phyloP scores from a whole-genome alignment of 2,888 invertebrate genomes.

The Cyrtodaria siliqua region DNA sequence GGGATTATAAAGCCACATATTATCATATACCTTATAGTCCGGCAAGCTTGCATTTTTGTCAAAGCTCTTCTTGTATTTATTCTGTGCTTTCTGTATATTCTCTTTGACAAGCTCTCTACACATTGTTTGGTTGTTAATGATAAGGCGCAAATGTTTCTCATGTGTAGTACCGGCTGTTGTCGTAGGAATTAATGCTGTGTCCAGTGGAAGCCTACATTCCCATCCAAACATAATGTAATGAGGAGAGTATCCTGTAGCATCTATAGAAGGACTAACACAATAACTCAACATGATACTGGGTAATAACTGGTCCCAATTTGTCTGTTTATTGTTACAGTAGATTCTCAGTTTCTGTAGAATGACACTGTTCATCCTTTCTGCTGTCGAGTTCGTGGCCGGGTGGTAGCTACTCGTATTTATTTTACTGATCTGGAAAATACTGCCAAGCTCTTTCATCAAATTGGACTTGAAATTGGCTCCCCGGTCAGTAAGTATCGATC shows the following conservation, averaged over 20 bases:
- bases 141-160: too few species aligned
- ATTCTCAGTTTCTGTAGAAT: constrained; percentile 51
- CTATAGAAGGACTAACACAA: constrained; percentile 52
- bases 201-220: constrained; percentile 51
- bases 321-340: constrained; percentile 50
- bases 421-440: constrained; percentile 50
- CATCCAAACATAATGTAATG: constrained; percentile 56
- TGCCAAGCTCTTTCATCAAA: constrained; percentile 57
- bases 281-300: constrained; percentile 65
- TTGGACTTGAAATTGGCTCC: constrained; percentile 60
- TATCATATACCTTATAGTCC: too few species aligned
- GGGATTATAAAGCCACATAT: too few species aligned
- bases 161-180: too few species aligned
- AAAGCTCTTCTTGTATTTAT: too few species aligned
- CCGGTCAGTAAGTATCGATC: constrained; percentile 57
- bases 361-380: constrained; percentile 59
- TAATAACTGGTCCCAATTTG: constrained; percentile 53
- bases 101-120: too few species aligned
- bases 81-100: too few species aligned
- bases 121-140: too few species aligned
- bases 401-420: constrained; percentile 57
- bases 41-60: too few species aligned
- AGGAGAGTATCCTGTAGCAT: constrained; percentile 58
- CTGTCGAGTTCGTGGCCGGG: constrained; percentile 55
- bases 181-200: constrained; percentile 15